phyloP scores from a whole-genome alignment of 1,140 invertebrate species.

The Drosophila novamexicana region DNA sequence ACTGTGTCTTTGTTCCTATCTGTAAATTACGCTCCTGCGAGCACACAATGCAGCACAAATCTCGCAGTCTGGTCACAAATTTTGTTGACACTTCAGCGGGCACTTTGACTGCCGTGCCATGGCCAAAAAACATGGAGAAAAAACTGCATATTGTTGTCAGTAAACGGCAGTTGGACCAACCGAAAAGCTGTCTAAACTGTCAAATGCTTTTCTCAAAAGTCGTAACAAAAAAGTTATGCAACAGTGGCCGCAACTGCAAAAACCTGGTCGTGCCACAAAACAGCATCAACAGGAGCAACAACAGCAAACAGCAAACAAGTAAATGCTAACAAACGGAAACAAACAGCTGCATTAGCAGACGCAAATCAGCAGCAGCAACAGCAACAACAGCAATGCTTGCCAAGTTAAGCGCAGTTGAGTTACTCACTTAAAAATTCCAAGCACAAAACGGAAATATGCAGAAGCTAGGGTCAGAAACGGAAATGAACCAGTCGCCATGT shows the following conservation, averaged over 20 bases:
- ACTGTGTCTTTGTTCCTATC: conserved; percentile 45
- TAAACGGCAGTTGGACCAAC: conserved; percentile 36
- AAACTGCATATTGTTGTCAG: conserved; percentile 47
- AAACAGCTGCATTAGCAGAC: conserved; percentile 80
- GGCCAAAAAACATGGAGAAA: conserved; percentile 1
- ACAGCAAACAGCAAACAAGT: conserved; percentile 55
- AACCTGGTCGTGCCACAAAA: conserved; percentile 39
- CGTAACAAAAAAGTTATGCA: conserved; percentile 24
- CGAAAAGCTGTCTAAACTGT: conserved; percentile 40
- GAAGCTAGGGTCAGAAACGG: conserved; percentile 64
- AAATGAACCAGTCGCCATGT: conserved; percentile 68
- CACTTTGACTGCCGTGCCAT: conserved; percentile 52
- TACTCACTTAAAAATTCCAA: conserved; percentile 77
- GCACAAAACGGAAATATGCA: conserved; percentile 81
- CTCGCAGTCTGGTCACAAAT: conserved; percentile 41
- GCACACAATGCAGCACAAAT: conserved; percentile 39
- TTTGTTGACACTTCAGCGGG: conserved; percentile 52
- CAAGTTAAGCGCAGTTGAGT: conserved; percentile 64
- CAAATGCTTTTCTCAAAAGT: conserved; percentile 43
- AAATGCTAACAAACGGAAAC: conserved; percentile 77
- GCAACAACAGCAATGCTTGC: conserved; percentile 28
- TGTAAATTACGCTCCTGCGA: conserved; percentile 27
- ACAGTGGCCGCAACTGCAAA: conserved; percentile 35
- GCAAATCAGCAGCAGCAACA: conserved; percentile 70
- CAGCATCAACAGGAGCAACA: conserved; percentile 22